phyloP scores from a whole-genome alignment of 2,797 vertebrate species.

The Sphenopsis melanotis region DNA sequence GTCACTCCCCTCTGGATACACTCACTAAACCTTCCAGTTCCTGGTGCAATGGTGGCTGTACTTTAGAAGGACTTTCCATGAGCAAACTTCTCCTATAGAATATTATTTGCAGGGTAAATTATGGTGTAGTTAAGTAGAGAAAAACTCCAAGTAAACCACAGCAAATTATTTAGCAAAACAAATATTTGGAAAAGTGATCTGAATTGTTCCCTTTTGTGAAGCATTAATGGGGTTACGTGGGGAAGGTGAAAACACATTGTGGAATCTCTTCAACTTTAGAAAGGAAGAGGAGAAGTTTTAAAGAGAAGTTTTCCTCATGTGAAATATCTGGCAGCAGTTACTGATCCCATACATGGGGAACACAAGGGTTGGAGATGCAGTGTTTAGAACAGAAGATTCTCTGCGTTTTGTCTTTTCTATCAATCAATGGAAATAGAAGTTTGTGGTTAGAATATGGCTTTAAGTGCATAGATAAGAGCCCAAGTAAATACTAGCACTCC shows the following conservation, averaged over 20 bases:
- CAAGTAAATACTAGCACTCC: slow-evolving; percentile 72
- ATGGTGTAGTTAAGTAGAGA: neutral
- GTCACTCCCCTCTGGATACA: neutral
- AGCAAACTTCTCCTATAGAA: neutral
- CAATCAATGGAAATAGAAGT: slow-evolving; percentile 66
- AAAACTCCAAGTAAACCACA: neutral
- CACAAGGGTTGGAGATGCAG: neutral
- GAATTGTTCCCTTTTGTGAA: neutral
- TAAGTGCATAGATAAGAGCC: slow-evolving; percentile 75
- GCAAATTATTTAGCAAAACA: slow-evolving; percentile 27
- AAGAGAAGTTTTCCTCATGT: neutral
- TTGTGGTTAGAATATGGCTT: slow-evolving; percentile 67
- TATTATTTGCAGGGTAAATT: neutral
- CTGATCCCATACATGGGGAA: neutral
- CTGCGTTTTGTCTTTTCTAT: slow-evolving; percentile 61
- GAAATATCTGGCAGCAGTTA: neutral
- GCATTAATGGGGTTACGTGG: neutral
- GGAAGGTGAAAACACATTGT: neutral
- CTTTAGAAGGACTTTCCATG: neutral
- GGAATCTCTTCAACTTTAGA: neutral
- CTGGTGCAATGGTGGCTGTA: neutral
- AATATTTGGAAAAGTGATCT: neutral
- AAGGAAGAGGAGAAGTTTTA: neutral
- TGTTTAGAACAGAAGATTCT: slow-evolving; percentile 45
- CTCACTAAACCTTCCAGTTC: neutral